phyloP scores from a whole-genome alignment of 2,113 vertebrate species.

The Hiodon tergisus region DNA sequence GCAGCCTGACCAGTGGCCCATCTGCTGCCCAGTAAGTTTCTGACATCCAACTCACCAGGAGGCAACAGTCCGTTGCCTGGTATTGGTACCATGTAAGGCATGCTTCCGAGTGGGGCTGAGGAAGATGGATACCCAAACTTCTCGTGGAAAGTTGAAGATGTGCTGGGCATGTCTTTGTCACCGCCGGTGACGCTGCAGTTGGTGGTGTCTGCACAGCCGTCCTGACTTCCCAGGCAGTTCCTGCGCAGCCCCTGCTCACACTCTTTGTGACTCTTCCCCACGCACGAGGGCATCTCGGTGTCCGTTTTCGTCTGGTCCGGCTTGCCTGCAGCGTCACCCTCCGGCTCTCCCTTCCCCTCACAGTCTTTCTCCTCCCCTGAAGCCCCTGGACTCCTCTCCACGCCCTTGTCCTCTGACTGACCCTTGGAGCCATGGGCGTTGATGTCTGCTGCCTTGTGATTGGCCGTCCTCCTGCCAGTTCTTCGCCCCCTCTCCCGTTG shows the following conservation, averaged over 20 bases:
- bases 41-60: conserved; percentile 46
- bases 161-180: conserved; percentile 66
- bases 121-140: conserved; percentile 69
- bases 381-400: conserved; percentile 52
- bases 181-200: conserved; percentile 49
- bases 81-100: conserved; percentile 71
- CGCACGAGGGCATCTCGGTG: conserved; percentile 47
- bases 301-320: conserved; percentile 65
- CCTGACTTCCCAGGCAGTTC: conserved; percentile 53
- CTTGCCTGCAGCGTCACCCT: conserved; percentile 55
- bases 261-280: conserved; percentile 63
- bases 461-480: conserved; percentile 63
- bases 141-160: conserved; percentile 67
- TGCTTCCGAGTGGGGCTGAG: conserved; percentile 51
- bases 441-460: conserved; percentile 68
- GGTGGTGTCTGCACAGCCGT: conserved; percentile 54
- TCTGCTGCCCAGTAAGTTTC: neutral
- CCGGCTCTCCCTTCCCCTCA: conserved; percentile 64
- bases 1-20: neutral
- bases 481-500: conserved; percentile 75
- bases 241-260: conserved; percentile 60
- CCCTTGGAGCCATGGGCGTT: conserved; percentile 54
- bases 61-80: conserved; percentile 60
- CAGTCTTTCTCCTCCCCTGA: conserved; percentile 73
- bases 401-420: conserved; percentile 66